Evolutionary conservation across 2,888 invertebrate species (phyloP).

Genomic region (Pollenia angustigena): DNA sequence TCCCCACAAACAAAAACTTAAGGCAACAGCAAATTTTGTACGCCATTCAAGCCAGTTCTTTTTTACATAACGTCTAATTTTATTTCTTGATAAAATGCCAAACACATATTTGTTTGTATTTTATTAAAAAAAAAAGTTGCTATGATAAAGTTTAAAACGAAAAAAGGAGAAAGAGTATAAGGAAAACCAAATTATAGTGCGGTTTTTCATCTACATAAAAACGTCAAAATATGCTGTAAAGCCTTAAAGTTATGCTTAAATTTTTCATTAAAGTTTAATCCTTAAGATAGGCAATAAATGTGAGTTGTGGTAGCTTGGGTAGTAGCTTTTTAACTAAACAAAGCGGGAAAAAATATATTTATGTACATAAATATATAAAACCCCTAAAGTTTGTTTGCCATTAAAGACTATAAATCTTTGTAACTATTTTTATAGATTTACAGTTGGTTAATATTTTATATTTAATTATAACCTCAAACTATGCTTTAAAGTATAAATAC

Average conservation of each 20-base stretch:
- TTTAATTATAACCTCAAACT: conserved; percentile 52
- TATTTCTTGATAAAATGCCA: conserved; percentile 68
- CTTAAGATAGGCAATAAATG: conserved; percentile 26
- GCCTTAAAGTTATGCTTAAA: conserved; percentile 52
- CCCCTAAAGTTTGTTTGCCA: conserved; percentile 39
- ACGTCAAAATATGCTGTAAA: conserved; percentile 20
- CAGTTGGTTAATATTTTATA: conserved; percentile 29
- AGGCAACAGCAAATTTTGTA: conserved; percentile 10
- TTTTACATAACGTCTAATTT: conserved; percentile 23
- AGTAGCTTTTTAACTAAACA: conserved; percentile 1
- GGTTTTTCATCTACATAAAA: conserved; percentile 32
- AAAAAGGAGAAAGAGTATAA: neutral
- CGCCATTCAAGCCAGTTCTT: conserved; percentile 28
- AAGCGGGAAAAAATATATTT: conserved; percentile 15
- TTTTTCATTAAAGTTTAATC: conserved; percentile 28
- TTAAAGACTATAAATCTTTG: conserved; percentile 11
- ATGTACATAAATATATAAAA: neutral
- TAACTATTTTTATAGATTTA: conserved; percentile 6
- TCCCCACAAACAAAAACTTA: neutral
- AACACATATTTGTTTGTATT: conserved; percentile 52
- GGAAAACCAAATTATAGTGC: conserved; percentile 53
- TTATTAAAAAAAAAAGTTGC: conserved; percentile 9
- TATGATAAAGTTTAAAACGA: conserved; percentile 7
- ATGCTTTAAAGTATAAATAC: conserved; percentile 1
- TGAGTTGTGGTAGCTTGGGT: conserved; percentile 1